Evolutionary conservation across 2,113 vertebrate species (phyloP).

Genomic region (Brienomyrus longianalis): DNA sequence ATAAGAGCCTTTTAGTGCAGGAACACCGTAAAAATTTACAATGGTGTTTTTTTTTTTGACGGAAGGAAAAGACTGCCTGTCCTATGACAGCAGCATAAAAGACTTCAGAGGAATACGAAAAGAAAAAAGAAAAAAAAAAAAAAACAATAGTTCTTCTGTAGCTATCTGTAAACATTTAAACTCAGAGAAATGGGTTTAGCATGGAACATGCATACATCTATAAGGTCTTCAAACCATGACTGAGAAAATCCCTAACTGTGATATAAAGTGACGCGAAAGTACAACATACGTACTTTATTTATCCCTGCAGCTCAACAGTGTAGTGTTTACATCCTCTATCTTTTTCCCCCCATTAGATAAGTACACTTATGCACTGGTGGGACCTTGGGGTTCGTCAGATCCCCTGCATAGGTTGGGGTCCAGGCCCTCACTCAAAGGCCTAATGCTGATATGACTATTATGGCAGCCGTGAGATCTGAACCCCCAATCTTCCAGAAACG

Average conservation of each 20-base stretch:
- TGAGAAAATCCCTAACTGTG: not conserved
- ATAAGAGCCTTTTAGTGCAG: not conserved
- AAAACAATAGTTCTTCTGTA: not conserved
- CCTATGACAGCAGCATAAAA: not conserved
- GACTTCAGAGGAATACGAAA: not conserved
- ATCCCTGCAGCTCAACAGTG: not conserved
- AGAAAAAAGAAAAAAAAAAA: not conserved
- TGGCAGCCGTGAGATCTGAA: not conserved
- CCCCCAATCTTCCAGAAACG: not conserved
- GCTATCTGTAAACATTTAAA: not conserved
- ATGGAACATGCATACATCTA: not conserved
- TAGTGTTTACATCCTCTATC: not conserved
- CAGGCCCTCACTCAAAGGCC: not conserved
- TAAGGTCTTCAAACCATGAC: not conserved
- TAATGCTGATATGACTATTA: not conserved
- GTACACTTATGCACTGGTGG: not conserved
- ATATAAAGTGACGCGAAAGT: not conserved
- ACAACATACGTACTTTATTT: not conserved
- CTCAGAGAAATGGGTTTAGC: not conserved
- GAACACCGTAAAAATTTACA: not conserved
- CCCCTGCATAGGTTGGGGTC: not conserved
- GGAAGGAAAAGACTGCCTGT: not conserved
- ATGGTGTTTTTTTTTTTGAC: not conserved
- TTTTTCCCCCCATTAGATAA: not conserved
- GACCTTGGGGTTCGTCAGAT: not conserved